These are phyloP conservation scores for Cyphomyrus discorhynchus DNA, from an alignment of 2,113 vertebrate genomes.

Conservation along the genomic window DNA sequence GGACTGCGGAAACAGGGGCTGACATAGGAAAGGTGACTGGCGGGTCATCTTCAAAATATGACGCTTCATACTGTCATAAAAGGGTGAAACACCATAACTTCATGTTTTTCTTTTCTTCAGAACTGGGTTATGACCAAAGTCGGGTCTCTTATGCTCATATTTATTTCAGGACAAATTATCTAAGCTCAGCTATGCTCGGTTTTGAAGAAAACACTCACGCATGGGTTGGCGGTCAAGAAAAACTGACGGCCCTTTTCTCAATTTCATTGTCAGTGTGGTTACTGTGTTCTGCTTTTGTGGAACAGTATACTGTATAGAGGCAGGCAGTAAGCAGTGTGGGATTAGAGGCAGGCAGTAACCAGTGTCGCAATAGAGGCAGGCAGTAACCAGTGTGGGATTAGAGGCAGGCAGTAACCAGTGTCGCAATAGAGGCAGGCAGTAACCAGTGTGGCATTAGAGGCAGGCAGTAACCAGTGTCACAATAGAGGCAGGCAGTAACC, in stretches of 20 bases:
- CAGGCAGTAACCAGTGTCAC: too few species aligned
- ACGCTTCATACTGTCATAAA: neutral
- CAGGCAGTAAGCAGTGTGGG: too few species aligned
- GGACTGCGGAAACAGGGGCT: neutral
- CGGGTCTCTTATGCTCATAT: neutral
- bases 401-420: too few species aligned
- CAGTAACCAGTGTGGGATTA: neutral
- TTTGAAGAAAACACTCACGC: neutral
- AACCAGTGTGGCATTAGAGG: too few species aligned
- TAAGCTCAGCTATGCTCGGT: neutral
- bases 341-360: neutral
- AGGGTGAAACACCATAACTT: neutral
- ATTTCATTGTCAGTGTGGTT: neutral
- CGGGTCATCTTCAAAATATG: neutral
- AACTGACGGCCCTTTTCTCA: neutral
- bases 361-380: neutral
- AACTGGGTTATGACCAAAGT: neutral
- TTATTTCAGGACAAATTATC: neutral
- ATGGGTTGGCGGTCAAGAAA: neutral
- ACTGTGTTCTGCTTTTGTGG: neutral
- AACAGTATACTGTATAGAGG: neutral
- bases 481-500: too few species aligned
- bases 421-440: too few species aligned
- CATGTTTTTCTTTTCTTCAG: neutral
- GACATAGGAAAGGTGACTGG: neutral